Evolutionary conservation across 2,888 invertebrate genomes (phyloP).

Genomic region (Mesorhabditis belari): DNA sequence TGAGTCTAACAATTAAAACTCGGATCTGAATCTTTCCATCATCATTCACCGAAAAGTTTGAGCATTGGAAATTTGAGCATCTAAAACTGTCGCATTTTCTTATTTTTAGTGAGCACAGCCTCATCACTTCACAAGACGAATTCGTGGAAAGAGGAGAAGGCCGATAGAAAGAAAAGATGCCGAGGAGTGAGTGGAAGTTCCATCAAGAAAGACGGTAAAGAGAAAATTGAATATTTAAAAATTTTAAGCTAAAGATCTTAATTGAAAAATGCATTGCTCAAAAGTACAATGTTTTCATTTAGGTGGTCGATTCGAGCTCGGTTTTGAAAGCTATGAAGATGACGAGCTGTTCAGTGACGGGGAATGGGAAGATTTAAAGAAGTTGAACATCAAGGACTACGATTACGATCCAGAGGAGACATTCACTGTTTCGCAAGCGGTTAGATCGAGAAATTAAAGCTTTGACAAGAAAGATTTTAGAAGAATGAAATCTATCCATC

Average conservation of each 20-base stretch:
- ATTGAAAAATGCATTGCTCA: no score
- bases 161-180: conserved; percentile 14
- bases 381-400: not conserved
- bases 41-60: no score
- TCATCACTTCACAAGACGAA: not conserved
- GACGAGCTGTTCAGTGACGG: conserved; percentile 11
- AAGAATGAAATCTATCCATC: no score
- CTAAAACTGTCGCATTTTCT: no score
- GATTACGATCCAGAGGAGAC: no score
- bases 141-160: conserved; percentile 8
- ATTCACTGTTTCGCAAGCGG: no score
- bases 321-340: conserved; percentile 10
- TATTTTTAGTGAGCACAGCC: not conserved
- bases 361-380: conserved; percentile 4
- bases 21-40: no score
- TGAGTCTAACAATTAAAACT: no score
- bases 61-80: no score
- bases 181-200: conserved; percentile 17
- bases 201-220: conserved; percentile 21
- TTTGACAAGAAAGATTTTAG: no score
- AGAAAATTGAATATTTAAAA: not conserved
- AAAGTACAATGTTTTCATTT: not conserved
- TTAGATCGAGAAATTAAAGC: no score
- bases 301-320: conserved; percentile 15
- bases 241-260: not conserved